Evolutionary conservation across 2,888 invertebrate species (phyloP).

Genomic region (Erebia aethiops): DNA sequence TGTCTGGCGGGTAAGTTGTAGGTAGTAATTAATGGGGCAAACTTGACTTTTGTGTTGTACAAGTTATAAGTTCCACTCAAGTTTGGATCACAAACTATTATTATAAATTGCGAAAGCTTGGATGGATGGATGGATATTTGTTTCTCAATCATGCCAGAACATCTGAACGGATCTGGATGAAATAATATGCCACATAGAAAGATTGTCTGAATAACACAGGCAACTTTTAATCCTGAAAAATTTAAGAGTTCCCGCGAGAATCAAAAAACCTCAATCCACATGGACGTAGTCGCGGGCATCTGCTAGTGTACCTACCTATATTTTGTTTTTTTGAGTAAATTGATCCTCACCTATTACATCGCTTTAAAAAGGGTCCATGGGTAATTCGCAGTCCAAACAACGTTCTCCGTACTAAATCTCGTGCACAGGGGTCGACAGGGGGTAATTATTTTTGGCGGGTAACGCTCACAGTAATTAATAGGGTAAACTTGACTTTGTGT

Average conservation of each 20-base stretch:
- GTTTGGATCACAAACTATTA: no score
- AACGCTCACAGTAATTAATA: conserved; percentile 39
- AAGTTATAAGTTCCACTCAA: conserved; percentile 21
- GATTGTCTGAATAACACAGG: no score
- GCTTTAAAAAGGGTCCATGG: conserved; percentile 15
- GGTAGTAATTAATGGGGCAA: conserved; percentile 41
- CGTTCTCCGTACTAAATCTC: conserved; percentile 7
- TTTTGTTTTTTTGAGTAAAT: not conserved
- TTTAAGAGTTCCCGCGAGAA: no score
- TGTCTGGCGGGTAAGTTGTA: conserved; percentile 34
- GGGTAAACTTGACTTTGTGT: conserved; percentile 27
- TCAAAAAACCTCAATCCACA: no score
- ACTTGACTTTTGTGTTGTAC: conserved; percentile 7
- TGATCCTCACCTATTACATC: not conserved
- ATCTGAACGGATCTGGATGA: no score
- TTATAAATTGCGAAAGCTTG: no score
- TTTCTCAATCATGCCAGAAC: no score
- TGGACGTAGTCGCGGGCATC: no score
- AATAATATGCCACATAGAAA: no score
- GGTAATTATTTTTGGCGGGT: conserved; percentile 42
- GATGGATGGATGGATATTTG: no score
- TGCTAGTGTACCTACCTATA: not conserved
- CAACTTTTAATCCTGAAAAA: no score
- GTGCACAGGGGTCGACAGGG: conserved; percentile 32
- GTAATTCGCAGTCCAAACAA: conserved; percentile 17